Conservation (phyloP, 2,888 invertebrate genomes). For the Trissonchulus latispiculum region DNA sequence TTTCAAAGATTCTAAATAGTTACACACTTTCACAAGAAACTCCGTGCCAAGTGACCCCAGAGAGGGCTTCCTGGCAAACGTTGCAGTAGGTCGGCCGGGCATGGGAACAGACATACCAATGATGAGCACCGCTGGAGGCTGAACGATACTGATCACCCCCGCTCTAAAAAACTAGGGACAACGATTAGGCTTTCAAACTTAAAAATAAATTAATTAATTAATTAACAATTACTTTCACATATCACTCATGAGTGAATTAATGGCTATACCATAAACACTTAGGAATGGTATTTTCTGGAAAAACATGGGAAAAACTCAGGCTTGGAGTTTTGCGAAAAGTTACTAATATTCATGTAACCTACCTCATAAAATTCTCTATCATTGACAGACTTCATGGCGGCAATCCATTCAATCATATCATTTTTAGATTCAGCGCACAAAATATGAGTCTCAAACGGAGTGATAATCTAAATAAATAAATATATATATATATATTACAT, state of each 20-base stretch:
- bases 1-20: too few relatives aligned
- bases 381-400: slow-evolving; percentile 63
- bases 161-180: background rate
- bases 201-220: too few relatives aligned
- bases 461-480: slow-evolving; percentile 46
- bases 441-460: slow-evolving; percentile 44
- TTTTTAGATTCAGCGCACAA: slow-evolving; percentile 57
- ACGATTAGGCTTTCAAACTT: too few relatives aligned
- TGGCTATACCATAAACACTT: too few relatives aligned
- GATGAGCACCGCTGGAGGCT: slow-evolving; percentile 41
- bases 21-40: slow-evolving; percentile 81
- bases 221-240: too few relatives aligned
- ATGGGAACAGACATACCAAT: slow-evolving; percentile 81
- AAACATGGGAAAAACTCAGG: too few relatives aligned
- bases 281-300: too few relatives aligned
- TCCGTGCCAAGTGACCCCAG: slow-evolving; percentile 85
- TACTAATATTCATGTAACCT: too few relatives aligned
- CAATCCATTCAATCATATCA: slow-evolving; percentile 87
- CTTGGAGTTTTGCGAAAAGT: too few relatives aligned
- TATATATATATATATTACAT: too few relatives aligned
- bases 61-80: slow-evolving; percentile 84
- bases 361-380: slow-evolving; percentile 51
- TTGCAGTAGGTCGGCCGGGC: slow-evolving; percentile 93
- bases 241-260: too few relatives aligned
- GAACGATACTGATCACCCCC: slow-evolving; percentile 28